Base-by-base conservation (phyloP, 2,797 vertebrate species). In the Brachyrhaphis roseni region DNA sequence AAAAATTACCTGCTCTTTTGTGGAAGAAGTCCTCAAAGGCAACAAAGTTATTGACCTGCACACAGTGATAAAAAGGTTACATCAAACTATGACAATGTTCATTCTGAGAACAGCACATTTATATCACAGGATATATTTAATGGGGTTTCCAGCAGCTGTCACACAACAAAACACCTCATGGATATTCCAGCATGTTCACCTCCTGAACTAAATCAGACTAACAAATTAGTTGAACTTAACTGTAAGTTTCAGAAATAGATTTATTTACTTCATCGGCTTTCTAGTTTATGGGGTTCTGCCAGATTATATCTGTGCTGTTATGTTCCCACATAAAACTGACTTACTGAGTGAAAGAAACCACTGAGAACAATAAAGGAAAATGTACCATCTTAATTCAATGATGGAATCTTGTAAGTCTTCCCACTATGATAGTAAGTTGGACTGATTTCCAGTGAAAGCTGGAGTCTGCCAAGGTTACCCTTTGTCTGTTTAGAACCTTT, bases 41-140 rank as follows among this genome's bases (percentile, higher is more conserved):
- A 90, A 99, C 98, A 84, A 99, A 99, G 94, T 99, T 98, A 93
- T 99, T 99, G 84, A 97, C 97, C 98, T 98, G 80, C 59, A 81
- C 71, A 86, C 5, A 82, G 74, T 16, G 20, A 78, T 66, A 55
- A 2, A 73, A 1, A 43, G 12, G 26, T 31, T 3, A 20, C 20
- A 11, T 31, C 20, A 36, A 47, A 45, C 15, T 26, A 73, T 57
- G 12, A 59, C 20, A 46, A 57, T 15, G 41, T 36, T 28, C 7
- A 39, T 8, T 36, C 46, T 45, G 20, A 43, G 59, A n/a, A 18
- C 47, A 43, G 34, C 4, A 41, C 28, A 51, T 36, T n/a, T 26
- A 15, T 18, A 68, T 34, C 55, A 47, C 8, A 1, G 3, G 18
- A 59, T 5, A 64, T 7, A 34, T 26, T 18, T 7, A 39, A 47